These are phyloP conservation scores for Abscondita cerata DNA, from an alignment of 2,888 invertebrate species.

Conservation along the genomic window DNA sequence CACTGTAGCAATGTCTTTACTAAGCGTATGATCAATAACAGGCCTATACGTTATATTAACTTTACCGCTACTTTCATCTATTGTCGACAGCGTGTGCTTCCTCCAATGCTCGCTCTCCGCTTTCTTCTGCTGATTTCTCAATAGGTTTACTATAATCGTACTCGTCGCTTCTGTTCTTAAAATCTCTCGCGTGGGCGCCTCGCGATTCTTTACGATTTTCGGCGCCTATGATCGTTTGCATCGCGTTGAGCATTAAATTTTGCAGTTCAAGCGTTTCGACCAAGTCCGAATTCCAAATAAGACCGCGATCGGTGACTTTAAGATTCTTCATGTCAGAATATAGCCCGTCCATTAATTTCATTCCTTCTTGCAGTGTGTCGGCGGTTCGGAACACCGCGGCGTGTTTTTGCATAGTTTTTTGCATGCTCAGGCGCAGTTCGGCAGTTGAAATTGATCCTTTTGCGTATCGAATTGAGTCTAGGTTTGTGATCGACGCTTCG, in stretches of 20 bases:
- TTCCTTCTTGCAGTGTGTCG: conserved; percentile 82
- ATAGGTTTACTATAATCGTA: conserved; percentile 91
- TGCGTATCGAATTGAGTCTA: conserved; percentile 83
- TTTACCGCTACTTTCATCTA: conserved; percentile 77
- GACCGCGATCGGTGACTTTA: conserved; percentile 73
- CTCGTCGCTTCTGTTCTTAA: conserved; percentile 87
- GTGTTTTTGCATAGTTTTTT: conserved; percentile 96
- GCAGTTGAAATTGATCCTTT: conserved; percentile 83
- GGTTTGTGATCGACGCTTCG: conserved; percentile 89
- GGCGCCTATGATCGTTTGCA: conserved; percentile 91
- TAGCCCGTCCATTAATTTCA: conserved; percentile 72
- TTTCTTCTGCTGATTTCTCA: conserved; percentile 75
- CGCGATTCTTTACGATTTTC: conserved; percentile 97
- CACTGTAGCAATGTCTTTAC: conserved; percentile 69
- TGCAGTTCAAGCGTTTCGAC: conserved; percentile 97
- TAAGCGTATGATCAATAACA: conserved; percentile 92
- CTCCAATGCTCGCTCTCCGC: conserved; percentile 92
- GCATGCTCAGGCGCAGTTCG: conserved; percentile 89
- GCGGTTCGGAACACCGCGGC: conserved; percentile 97
- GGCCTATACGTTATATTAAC: conserved; percentile 86
- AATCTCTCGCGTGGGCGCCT: conserved; percentile 98
- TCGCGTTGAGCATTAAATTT: conserved; percentile 92
- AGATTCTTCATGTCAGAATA: conserved; percentile 82
- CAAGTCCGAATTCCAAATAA: conserved; percentile 98
- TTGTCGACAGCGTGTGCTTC: conserved; percentile 90